Percentiles rank a stretch among this genome's conserved stretches.
phyloP scores from a whole-genome alignment of 1,140 invertebrate genomes.

The Drosophila murphyi region DNA sequence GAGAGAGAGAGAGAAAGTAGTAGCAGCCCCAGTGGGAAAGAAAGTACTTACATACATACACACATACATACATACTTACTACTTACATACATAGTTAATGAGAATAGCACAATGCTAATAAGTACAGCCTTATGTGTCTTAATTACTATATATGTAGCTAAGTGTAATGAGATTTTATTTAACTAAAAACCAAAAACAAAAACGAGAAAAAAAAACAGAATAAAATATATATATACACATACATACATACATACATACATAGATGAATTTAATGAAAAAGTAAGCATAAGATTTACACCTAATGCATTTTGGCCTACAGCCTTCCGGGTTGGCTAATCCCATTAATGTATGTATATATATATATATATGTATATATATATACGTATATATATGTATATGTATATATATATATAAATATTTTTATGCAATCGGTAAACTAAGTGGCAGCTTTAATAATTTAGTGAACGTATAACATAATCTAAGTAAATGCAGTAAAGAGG shows the following conservation, averaged over 20 bases:
- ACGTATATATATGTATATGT: slow-evolving; percentile 62
- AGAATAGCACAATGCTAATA: slow-evolving; percentile 78
- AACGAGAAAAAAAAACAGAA: neutral
- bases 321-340: slow-evolving; percentile 12
- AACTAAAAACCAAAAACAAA: slow-evolving; percentile 21
- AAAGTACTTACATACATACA: too few relatives aligned
- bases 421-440: slow-evolving; percentile 78
- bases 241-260: slow-evolving; percentile 21
- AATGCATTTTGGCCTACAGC: slow-evolving; percentile 30
- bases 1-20: too few relatives aligned
- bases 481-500: slow-evolving; percentile 56
- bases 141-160: slow-evolving; percentile 79
- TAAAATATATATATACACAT: slow-evolving; percentile 25
- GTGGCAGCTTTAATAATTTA: slow-evolving; percentile 84
- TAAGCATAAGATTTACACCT: slow-evolving; percentile 51
- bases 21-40: too few relatives aligned
- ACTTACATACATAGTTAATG: slow-evolving; percentile 40
- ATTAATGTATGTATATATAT: slow-evolving; percentile 21
- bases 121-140: slow-evolving; percentile 84
- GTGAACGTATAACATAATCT: slow-evolving; percentile 68
- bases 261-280: slow-evolving; percentile 63
- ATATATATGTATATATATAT: slow-evolving; percentile 33
- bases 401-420: slow-evolving; percentile 52
- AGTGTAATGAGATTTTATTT: slow-evolving; percentile 80
- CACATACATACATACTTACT: neutral